A percentile compares a stretch with the other conserved stretches of the same genome.
phyloP scores from a whole-genome alignment of 2,113 vertebrate genomes.

The Oplegnathus fasciatus region DNA sequence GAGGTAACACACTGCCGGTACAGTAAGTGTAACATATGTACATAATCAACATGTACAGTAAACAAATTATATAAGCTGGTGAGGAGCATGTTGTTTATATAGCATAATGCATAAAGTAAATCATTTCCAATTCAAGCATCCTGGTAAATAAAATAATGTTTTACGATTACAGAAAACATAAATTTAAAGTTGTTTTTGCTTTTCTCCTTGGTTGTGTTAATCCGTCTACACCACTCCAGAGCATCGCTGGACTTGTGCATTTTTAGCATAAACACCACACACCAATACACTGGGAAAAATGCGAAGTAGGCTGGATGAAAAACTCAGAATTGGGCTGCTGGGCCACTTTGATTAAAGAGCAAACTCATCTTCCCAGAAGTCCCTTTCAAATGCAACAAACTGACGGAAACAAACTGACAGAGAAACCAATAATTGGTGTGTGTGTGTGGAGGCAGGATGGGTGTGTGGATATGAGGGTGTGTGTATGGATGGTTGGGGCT shows the following conservation, averaged over 20 bases:
- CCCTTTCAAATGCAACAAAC: slow-evolving; percentile 72
- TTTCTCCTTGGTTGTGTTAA: slow-evolving; percentile 3
- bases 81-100: background rate
- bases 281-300: slow-evolving; percentile 39
- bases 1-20: background rate
- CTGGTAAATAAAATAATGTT: background rate
- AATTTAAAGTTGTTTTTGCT: slow-evolving; percentile 20
- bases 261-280: slow-evolving; percentile 40
- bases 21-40: background rate
- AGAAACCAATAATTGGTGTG: slow-evolving; percentile 67
- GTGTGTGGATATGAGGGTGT: slow-evolving; percentile 35
- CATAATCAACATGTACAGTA: background rate
- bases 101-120: background rate
- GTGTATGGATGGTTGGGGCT: slow-evolving; percentile 34
- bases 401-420: slow-evolving; percentile 62
- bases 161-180: background rate
- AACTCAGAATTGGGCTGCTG: slow-evolving; percentile 60
- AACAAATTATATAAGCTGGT: background rate
- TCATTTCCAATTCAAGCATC: background rate
- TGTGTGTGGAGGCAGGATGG: slow-evolving; percentile 32
- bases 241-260: slow-evolving; percentile 2
- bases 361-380: slow-evolving; percentile 63
- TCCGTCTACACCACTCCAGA: slow-evolving; percentile 8
- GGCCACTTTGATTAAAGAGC: slow-evolving; percentile 69
- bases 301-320: slow-evolving; percentile 58